Base-by-base conservation (phyloP, 2,113 vertebrate species). In the Crocuta crocuta region DNA sequence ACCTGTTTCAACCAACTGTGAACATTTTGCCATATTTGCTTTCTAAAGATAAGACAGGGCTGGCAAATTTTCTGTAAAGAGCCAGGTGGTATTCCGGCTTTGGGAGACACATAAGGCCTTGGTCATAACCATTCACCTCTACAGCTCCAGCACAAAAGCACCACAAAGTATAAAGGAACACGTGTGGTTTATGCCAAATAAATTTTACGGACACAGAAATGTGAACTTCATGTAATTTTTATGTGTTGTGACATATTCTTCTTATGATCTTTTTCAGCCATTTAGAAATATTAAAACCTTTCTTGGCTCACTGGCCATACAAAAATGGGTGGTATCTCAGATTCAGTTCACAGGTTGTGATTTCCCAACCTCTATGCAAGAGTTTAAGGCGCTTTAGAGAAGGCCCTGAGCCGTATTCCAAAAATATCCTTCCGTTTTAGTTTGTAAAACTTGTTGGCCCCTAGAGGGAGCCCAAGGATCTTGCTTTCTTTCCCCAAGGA, bases 381-480 rank as follows among this genome's bases (percentile, higher is more conserved):
- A 89, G 58, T 63, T 50, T n/a, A 83, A 68, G 78, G 12, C 7
- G 1, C 91, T 70, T 68, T 35, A 73, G 70, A 91, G 26, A 91
- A 80, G 39, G 43, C 50, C 45, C 21, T 48, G 10, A 6, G 11
- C 5, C 10, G 1, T 26, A 39, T 55, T 35, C 4, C 68, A n/a
- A 31, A 53, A 81, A 11, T 33, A 80, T 1, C 2, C 39, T 5
- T 65, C 35, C 28, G 4, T 63, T 91, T 89, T 61, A 11, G 21
- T 63, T 74, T 70, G 21, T 82, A 17, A 63, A 73, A 53, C 26
- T 13, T 21, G 0, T n/a, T 81, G 45, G 71, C 84, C 98, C 21
- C 96, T 97, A 97, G 97, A 94, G 98, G 97, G 97, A 87, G 98
- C 97, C 68, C 94, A 23, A 90, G 70, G 68, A 94, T 24, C 45